Evolutionary conservation across 1,140 invertebrate species (phyloP), one percentile per base, ranked within the genome.

Genomic region (Medauroidea extradentata): DNA sequence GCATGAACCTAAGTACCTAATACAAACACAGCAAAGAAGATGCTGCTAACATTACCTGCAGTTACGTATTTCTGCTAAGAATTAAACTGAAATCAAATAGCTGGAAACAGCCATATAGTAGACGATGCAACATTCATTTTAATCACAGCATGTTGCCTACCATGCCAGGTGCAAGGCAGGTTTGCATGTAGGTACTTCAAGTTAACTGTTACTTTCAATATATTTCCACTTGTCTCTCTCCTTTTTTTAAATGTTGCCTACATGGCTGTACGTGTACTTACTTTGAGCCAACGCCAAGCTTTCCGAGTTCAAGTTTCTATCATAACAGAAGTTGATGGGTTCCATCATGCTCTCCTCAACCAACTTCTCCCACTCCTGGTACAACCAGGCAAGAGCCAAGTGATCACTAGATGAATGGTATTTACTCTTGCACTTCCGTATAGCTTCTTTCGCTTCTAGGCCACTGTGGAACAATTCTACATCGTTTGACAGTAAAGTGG

Each of bases 331-430:
- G 0, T 57, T 24, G 24, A 71, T 67, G 3, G 66, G 62, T 0
- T 53, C 61, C 0, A 43, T 24, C 46, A 65, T 62, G 2, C 71
- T 67, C 14, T 56, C 39, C 14, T 71, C 59, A 1, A 53, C 29
- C 16, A 66, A 7, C 9, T 55, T 38, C n/a, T 73, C 69, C 71
- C 77, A 82, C 48, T 80, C 67, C 14, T 73, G 61, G 52, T 74
- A 77, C 13, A 85, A 65, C 73, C 77, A 77, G 34, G 75, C 71
- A 0, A 81, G 27, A 2, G 80, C 75, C 1, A 77, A 57, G 63
- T 85, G 81, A 66, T 85, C 83, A 13, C 81, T 83, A 0, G 69
- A 71, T 2, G 72, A 55, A 61, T 77, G 78, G 67, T 71, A 81
- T 9, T 71, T 53, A n/a, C 68, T 44, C 67, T 84, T 85, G 2